These are phyloP conservation scores for Alosa sapidissima DNA, from an alignment of 2,797 vertebrate genomes.

Conservation along the genomic window DNA sequence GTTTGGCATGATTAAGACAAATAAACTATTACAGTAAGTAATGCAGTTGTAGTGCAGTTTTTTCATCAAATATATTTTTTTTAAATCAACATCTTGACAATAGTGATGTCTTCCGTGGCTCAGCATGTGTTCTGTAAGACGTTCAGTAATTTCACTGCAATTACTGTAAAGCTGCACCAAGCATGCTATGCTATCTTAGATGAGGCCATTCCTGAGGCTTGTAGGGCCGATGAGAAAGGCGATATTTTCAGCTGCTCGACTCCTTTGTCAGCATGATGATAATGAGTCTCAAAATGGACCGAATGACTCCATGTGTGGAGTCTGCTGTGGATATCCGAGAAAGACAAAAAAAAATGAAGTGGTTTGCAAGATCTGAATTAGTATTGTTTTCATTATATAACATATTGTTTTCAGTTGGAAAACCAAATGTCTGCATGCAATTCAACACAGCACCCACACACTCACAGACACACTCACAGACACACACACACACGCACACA, in stretches of 20 bases:
- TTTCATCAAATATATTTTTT: too few relatives aligned
- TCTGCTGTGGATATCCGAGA: not conserved
- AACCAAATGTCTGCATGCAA: not conserved
- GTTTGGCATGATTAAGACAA: not conserved
- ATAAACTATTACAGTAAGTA: not conserved
- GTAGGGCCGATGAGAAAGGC: not conserved
- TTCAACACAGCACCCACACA: not conserved
- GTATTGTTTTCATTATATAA: not conserved
- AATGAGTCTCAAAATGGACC: not conserved
- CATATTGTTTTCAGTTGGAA: not conserved
- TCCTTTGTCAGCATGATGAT: not conserved
- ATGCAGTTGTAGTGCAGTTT: not conserved
- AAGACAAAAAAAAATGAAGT: not conserved
- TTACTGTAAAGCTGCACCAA: not conserved
- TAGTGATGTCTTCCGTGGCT: not conserved
- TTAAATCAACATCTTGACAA: too few relatives aligned
- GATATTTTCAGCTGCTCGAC: not conserved
- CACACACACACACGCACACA: conserved; percentile 11
- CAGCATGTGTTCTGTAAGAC: not conserved
- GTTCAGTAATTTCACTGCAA: not conserved
- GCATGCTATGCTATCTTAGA: not conserved
- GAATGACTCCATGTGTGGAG: not conserved
- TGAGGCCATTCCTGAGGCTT: not conserved
- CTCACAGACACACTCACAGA: not conserved
- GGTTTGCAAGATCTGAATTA: not conserved